These are phyloP conservation scores for Phymorhynchus buccinoides DNA, from an alignment of 1,140 invertebrate genomes.

Conservation along the genomic window DNA sequence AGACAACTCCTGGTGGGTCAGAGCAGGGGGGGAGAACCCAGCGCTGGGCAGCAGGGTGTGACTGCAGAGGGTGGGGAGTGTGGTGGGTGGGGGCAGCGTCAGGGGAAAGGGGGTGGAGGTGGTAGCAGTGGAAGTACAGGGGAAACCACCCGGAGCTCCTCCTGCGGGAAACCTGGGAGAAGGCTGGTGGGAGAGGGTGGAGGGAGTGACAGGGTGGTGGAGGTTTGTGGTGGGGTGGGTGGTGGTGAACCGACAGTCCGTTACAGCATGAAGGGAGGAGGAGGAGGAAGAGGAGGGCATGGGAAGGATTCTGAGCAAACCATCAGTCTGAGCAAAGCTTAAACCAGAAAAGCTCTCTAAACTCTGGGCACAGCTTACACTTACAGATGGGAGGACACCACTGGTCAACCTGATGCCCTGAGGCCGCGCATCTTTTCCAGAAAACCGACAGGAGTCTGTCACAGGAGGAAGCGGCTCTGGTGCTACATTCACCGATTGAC, in stretches of 20 bases:
- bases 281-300: neutral
- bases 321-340: too few relatives aligned
- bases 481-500: too few relatives aligned
- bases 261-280: neutral
- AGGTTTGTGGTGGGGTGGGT: too few relatives aligned
- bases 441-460: neutral
- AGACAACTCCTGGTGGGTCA: conserved; percentile 31
- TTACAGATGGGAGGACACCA: too few relatives aligned
- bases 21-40: conserved; percentile 24
- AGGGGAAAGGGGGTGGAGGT: too few relatives aligned
- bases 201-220: neutral
- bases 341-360: too few relatives aligned
- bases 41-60: conserved; percentile 26
- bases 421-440: neutral
- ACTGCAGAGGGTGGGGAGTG: neutral
- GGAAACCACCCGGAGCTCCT: too few relatives aligned
- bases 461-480: too few relatives aligned
- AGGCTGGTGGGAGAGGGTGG: neutral
- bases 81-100: too few relatives aligned
- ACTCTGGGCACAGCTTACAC: too few relatives aligned
- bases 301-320: neutral
- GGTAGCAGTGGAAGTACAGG: too few relatives aligned
- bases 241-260: neutral
- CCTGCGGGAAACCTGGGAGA: neutral
- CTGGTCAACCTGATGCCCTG: too few relatives aligned